These are phyloP conservation scores for Phymanthus crucifer DNA, from an alignment of 92 coral and sea anemone genomes.

Conservation along the genomic window DNA sequence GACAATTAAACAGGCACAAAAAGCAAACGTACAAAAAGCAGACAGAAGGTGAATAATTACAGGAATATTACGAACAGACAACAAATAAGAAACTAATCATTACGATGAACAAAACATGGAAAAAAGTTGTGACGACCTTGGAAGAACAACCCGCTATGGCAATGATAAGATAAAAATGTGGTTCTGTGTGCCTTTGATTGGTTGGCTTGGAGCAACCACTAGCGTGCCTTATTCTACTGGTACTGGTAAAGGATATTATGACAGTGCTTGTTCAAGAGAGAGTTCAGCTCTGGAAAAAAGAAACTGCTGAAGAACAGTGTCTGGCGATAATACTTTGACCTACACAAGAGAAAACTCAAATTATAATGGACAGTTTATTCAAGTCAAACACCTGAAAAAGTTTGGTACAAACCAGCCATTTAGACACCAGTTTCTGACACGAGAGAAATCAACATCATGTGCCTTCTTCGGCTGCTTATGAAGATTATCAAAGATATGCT, in stretches of 20 bases:
- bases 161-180: too few relatives aligned
- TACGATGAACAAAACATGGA: too few relatives aligned
- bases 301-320: conserved; percentile 84
- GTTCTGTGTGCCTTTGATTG: neutral
- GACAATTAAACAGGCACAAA: too few relatives aligned
- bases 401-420: conserved; percentile 73
- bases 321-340: conserved; percentile 97
- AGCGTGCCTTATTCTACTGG: neutral
- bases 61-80: too few relatives aligned
- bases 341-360: conserved; percentile 22
- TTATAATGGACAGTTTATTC: neutral
- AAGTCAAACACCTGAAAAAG: neutral
- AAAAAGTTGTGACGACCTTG: too few relatives aligned
- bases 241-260: conserved; percentile 80
- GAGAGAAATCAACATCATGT: conserved; percentile 94
- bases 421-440: conserved; percentile 96
- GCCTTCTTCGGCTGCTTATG: conserved; percentile 88
- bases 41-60: too few relatives aligned
- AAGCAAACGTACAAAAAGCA: too few relatives aligned
- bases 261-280: conserved; percentile 77
- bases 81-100: too few relatives aligned
- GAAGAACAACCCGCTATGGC: too few relatives aligned
- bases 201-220: neutral
- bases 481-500: conserved; percentile 88
- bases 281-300: conserved; percentile 87